Percentiles rank a stretch among this genome's conserved stretches.
Conservation (phyloP, 2,113 vertebrate genomes). For the Rhinichthys klamathensis region DNA sequence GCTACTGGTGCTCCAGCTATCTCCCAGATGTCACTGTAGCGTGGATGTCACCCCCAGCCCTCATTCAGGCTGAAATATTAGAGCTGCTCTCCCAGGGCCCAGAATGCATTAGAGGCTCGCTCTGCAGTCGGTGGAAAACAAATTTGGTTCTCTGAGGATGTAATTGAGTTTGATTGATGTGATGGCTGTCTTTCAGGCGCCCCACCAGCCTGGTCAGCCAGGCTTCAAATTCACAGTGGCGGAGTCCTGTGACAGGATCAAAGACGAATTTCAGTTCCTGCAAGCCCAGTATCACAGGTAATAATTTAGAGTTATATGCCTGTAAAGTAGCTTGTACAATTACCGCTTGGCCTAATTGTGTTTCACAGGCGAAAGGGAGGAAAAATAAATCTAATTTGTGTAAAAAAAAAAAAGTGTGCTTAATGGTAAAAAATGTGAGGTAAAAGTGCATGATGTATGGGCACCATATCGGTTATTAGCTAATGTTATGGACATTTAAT, state of each 20-base stretch:
- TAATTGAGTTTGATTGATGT: slow-evolving; percentile 61
- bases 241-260: slow-evolving; percentile 93
- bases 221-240: slow-evolving; percentile 96
- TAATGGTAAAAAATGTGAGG: background rate
- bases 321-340: slow-evolving; percentile 15
- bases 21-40: slow-evolving; percentile 47
- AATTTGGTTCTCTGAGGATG: slow-evolving; percentile 54
- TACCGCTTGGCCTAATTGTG: background rate
- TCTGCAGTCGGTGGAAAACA: slow-evolving; percentile 51
- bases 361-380: background rate
- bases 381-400: background rate
- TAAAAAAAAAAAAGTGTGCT: background rate
- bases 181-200: slow-evolving; percentile 78
- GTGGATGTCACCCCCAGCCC: slow-evolving; percentile 50
- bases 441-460: background rate
- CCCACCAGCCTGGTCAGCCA: slow-evolving; percentile 92
- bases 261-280: slow-evolving; percentile 95
- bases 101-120: slow-evolving; percentile 46
- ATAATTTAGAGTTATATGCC: slow-evolving; percentile 51
- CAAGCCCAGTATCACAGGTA: slow-evolving; percentile 97
- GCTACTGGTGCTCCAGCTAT: slow-evolving; percentile 42
- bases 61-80: slow-evolving; percentile 51
- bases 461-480: background rate
- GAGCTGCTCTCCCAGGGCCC: slow-evolving; percentile 44
- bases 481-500: background rate